Conservation (phyloP, 92 coral and sea anemone genomes). For the Actinostola sp. region DNA sequence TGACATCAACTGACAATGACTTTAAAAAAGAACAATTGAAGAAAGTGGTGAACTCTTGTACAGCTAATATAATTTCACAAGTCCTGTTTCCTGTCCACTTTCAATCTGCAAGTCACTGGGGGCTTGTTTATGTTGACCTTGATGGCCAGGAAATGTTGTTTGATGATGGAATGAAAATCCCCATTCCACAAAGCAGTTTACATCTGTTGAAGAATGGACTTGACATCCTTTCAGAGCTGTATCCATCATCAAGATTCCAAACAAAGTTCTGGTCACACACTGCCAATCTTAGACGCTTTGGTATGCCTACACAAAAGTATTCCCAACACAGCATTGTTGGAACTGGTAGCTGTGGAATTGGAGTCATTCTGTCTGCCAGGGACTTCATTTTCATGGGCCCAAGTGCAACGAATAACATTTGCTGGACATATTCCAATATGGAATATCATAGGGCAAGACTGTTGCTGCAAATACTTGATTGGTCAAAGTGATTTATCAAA, state of each 20-base stretch:
- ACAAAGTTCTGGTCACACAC: no score
- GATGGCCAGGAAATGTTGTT: neutral
- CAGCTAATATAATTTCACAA: neutral
- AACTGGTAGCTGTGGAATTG: no score
- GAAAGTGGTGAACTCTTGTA: no score
- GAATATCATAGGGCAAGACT: neutral
- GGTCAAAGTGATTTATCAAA: no score
- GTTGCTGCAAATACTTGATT: neutral
- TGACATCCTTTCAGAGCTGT: no score
- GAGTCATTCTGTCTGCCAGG: neutral
- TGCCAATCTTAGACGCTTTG: no score
- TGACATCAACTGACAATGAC: conserved; percentile 24
- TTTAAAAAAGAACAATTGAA: neutral
- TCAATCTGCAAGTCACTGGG: neutral
- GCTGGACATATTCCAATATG: neutral
- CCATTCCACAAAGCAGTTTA: no score
- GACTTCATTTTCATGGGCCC: neutral
- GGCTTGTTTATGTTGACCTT: conserved; percentile 2
- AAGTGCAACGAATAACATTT: neutral
- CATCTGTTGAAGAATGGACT: no score
- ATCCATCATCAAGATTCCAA: no score
- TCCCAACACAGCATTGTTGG: no score
- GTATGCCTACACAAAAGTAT: no score
- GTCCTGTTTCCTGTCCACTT: conserved; percentile 3
- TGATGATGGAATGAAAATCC: conserved; percentile 22